Percentiles rank a stretch among this genome's conserved stretches.
Evolutionary conservation across 2,113 vertebrate species (phyloP).

Genomic region (Xyliphius kryptos): DNA sequence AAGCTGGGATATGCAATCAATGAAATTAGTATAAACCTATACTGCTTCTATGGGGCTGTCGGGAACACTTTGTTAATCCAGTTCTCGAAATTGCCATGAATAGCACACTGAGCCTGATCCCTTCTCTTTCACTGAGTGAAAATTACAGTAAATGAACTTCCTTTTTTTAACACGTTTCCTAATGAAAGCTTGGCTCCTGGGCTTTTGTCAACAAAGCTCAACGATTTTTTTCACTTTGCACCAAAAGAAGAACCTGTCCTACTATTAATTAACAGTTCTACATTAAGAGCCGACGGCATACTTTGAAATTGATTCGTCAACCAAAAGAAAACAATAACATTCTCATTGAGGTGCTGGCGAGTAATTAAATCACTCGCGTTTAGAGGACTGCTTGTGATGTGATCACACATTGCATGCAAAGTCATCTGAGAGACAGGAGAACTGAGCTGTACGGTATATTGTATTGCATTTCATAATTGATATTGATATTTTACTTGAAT

Average conservation of each 20-base stretch:
- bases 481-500: too few species aligned
- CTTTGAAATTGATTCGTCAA: too few species aligned
- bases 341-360: too few species aligned
- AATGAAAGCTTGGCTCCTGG: slow-evolving; percentile 75
- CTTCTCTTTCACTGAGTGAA: slow-evolving; percentile 67
- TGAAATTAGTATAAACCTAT: too few species aligned
- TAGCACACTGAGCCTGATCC: slow-evolving; percentile 72
- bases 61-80: slow-evolving; percentile 73
- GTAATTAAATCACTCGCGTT: too few species aligned
- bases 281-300: slow-evolving; percentile 59
- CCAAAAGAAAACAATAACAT: too few species aligned
- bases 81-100: slow-evolving; percentile 73
- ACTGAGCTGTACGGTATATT: too few species aligned
- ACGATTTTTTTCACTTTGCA: slow-evolving; percentile 66
- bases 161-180: slow-evolving; percentile 70
- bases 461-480: too few species aligned
- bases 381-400: too few species aligned
- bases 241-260: slow-evolving; percentile 74
- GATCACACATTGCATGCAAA: too few species aligned
- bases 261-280: slow-evolving; percentile 73
- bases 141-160: slow-evolving; percentile 73
- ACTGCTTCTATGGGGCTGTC: slow-evolving; percentile 58
- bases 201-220: slow-evolving; percentile 69
- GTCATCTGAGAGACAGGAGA: too few species aligned
- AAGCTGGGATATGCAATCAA: too few species aligned